A percentile compares a stretch with the other conserved stretches of the same genome.
These are phyloP conservation scores for Caenorhabditis auriculariae DNA, from an alignment of 2,888 invertebrate genomes.

Conservation along the genomic window DNA sequence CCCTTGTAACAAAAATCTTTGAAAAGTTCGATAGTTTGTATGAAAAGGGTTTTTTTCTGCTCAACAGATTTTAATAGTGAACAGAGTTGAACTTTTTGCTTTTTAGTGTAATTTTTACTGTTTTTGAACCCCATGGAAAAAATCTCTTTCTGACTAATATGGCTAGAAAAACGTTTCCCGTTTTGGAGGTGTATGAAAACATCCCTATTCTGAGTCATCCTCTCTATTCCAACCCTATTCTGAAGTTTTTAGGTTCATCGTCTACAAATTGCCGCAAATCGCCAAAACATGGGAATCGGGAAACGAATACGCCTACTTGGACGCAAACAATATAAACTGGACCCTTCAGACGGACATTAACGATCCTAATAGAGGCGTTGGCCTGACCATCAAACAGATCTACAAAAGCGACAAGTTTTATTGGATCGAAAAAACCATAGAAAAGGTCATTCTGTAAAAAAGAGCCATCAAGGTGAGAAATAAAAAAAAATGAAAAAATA, in stretches of 20 bases:
- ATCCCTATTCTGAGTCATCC: background rate
- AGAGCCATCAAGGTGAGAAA: background rate
- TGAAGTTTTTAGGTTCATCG: slow-evolving; percentile 40
- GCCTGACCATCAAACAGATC: slow-evolving; percentile 36
- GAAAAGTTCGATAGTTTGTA: too few relatives aligned
- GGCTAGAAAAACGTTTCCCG: too few relatives aligned
- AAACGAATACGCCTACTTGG: slow-evolving; percentile 39
- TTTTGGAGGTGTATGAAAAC: too few relatives aligned
- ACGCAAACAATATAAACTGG: slow-evolving; percentile 31
- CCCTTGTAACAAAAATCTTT: too few relatives aligned
- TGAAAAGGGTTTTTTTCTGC: too few relatives aligned
- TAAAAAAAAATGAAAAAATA: background rate
- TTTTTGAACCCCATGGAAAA: too few relatives aligned
- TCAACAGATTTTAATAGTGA: too few relatives aligned
- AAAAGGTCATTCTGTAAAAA: background rate
- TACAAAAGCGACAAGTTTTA: slow-evolving; percentile 23
- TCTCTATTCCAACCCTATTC: background rate
- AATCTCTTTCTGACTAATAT: too few relatives aligned
- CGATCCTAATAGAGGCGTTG: slow-evolving; percentile 28
- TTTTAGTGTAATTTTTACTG: too few relatives aligned
- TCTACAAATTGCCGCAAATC: slow-evolving; percentile 47
- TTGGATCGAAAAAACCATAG: background rate
- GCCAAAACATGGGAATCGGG: slow-evolving; percentile 14
- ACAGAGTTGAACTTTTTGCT: too few relatives aligned
- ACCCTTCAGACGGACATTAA: slow-evolving; percentile 21